Evolutionary conservation across 1,140 invertebrate species (phyloP).

Genomic region (Euwallacea fornicatus): DNA sequence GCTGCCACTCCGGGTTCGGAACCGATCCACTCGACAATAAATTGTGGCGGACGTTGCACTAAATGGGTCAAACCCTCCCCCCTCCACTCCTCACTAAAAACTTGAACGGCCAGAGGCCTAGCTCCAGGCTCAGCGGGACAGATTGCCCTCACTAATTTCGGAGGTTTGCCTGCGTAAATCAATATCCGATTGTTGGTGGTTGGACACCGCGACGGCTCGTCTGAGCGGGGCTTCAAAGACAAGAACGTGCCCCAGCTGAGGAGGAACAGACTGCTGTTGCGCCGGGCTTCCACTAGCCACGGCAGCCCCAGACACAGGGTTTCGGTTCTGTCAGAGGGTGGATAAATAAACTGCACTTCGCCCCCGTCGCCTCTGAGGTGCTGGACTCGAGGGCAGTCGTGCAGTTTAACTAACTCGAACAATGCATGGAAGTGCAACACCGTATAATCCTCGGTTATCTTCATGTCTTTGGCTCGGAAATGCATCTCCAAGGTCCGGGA

Average conservation of each 20-base stretch:
- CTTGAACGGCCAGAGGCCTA: constrained; percentile 67
- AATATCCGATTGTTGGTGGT: constrained; percentile 62
- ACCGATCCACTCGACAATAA: constrained; percentile 73
- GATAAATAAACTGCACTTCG: constrained; percentile 62
- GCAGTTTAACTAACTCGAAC: constrained; percentile 66
- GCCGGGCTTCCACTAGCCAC: constrained; percentile 72
- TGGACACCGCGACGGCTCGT: constrained; percentile 62
- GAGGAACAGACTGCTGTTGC: constrained; percentile 73
- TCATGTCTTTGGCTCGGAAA: constrained; percentile 65
- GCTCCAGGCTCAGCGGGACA: constrained; percentile 72
- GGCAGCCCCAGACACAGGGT: constrained; percentile 72
- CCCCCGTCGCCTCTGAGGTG: constrained; percentile 65
- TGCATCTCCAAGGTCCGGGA: constrained; percentile 65
- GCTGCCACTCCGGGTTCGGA: constrained; percentile 68
- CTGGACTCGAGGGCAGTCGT: constrained; percentile 66
- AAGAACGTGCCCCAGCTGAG: constrained; percentile 71
- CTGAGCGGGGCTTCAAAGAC: constrained; percentile 56
- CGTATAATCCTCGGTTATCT: constrained; percentile 70
- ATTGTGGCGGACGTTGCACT: constrained; percentile 59
- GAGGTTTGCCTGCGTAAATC: constrained; percentile 65
- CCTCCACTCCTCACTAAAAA: constrained; percentile 76
- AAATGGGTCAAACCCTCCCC: constrained; percentile 47
- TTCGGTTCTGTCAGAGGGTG: constrained; percentile 62
- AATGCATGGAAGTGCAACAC: constrained; percentile 68
- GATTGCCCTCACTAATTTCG: constrained; percentile 69